phyloP scores from a whole-genome alignment of 2,888 invertebrate genomes.

The Volucella zonaria region DNA sequence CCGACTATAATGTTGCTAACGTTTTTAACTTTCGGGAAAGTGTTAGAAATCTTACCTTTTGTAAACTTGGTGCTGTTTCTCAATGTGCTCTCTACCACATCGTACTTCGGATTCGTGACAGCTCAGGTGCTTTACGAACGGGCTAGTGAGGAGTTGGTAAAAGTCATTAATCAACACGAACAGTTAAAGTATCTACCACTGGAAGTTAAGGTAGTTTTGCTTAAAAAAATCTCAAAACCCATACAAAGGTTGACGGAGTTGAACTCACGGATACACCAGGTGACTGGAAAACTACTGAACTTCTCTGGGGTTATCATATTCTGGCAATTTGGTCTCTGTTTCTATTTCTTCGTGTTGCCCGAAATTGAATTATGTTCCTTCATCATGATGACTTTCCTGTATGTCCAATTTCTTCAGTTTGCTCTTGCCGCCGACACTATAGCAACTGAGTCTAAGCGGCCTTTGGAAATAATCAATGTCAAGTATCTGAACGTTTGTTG shows the following conservation, averaged over 20 bases:
- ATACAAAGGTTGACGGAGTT: not conserved
- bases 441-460: not conserved
- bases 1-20: not conserved
- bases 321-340: not conserved
- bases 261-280: not conserved
- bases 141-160: not conserved
- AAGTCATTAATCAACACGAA: not conserved
- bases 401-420: not conserved
- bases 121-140: not conserved
- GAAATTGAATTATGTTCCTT: not conserved
- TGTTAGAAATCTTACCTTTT: too few species aligned
- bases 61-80: too few species aligned
- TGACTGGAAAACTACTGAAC: not conserved
- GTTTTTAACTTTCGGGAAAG: too few species aligned
- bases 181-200: not conserved
- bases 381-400: not conserved
- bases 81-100: not conserved
- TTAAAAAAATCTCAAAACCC: not conserved
- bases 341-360: not conserved
- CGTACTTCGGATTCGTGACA: not conserved
- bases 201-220: not conserved
- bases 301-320: not conserved
- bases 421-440: not conserved
- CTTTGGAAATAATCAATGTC: constrained; percentile 1
- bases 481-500: not conserved